Conservation (phyloP, 2,797 vertebrate species). For the Cynopterus sphinx region DNA sequence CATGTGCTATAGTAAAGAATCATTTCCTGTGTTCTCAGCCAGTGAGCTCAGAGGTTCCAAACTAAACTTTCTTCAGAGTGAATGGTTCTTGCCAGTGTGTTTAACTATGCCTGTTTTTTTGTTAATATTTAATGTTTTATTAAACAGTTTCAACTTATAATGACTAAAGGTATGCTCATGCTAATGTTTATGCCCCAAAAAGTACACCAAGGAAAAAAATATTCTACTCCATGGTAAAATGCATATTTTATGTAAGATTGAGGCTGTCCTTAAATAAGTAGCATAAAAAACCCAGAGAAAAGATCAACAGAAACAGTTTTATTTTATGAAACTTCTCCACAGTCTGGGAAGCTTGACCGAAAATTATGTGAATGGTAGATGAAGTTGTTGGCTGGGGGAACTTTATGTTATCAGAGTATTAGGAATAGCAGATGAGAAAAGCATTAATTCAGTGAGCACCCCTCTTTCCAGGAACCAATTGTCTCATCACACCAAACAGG, state of each 20-base stretch:
- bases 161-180: neutral
- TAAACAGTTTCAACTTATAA: neutral
- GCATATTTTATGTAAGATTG: neutral
- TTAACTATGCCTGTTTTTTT: neutral
- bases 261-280: neutral
- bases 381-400: neutral
- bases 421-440: neutral
- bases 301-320: neutral
- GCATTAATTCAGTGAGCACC: neutral
- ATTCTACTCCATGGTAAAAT: neutral
- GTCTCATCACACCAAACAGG: neutral
- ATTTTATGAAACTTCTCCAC: neutral
- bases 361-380: neutral
- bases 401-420: neutral
- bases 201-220: neutral
- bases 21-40: neutral
- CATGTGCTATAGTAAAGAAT: neutral
- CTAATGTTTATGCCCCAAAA: neutral
- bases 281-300: neutral
- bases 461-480: neutral
- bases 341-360: neutral
- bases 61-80: neutral
- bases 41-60: neutral
- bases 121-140: neutral
- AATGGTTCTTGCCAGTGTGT: neutral